Base-by-base conservation (phyloP, 2,113 vertebrate genomes). In the Platysteira castanea region DNA sequence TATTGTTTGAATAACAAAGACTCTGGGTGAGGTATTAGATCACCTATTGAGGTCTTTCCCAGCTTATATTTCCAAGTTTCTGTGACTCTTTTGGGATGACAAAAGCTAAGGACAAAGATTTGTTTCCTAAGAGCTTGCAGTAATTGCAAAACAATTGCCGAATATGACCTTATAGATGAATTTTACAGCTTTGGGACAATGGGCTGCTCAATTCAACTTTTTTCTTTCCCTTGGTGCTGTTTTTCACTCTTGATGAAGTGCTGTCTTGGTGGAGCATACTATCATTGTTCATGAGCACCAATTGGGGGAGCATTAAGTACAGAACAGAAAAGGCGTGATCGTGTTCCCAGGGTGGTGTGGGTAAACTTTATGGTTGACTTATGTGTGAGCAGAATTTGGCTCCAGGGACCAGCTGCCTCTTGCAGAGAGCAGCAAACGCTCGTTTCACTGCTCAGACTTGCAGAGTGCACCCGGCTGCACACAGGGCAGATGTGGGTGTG, bases 1-100 rank as follows among this genome's bases (percentile, higher is more conserved):
- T 81, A 53, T 94, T 93, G 68, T 92, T 92, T 89, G 71, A 84
- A 87, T 90, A 88, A 77, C 71, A 89, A 86, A 92, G 88, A 50
- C 68, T 77, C 10, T 63, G 73, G 39, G 39, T 14, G 3, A 92
- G 80, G 52, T 28, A 67, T 86, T 89, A 74, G 13, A 90, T 90
- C 76, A 81, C 30, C 76, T 92, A 53, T 20, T 78, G 71, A 75
- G 27, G 35, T 67, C 56, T 95, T 93, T 95, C 57, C 42, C 52
- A 63, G 47, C 27, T 92, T 81, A 15, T 78, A 67, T 90, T 92
- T 93, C 85, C 87, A 54, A 87, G 47, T 33, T 46, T 73, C 76
- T 78, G 39, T 77, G 68, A 56, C 35, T 82, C 65, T 78, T 37
- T 27, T 59, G 68, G 22, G 26, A 86, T 64, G 64, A 84, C 60